Conservation (phyloP, 92 coral and sea anemone genomes). For the Epizoanthus fatuus region DNA sequence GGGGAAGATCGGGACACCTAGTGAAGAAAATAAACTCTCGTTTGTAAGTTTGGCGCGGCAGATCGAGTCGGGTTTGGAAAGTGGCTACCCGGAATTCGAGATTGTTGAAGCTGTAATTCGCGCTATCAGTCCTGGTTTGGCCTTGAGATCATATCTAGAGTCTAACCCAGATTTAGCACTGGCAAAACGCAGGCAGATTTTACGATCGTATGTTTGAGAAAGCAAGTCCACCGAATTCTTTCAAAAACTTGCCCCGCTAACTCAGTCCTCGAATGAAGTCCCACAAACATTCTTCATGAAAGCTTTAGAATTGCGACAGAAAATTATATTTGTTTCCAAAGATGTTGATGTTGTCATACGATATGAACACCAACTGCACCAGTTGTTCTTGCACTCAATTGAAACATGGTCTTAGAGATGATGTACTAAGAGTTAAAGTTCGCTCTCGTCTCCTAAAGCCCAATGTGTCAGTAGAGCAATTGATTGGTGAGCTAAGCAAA, state of each 20-base stretch:
- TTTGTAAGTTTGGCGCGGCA: conserved; percentile 57
- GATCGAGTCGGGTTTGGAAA: conserved; percentile 51
- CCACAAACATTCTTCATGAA: conserved; percentile 35
- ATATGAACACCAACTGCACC: conserved; percentile 6
- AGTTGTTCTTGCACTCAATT: conserved; percentile 21
- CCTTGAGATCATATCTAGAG: conserved; percentile 60
- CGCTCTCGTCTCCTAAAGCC: conserved; percentile 2
- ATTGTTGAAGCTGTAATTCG: conserved; percentile 55
- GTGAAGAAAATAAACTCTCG: conserved; percentile 52
- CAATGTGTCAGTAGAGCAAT: conserved; percentile 1
- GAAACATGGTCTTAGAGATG: conserved; percentile 25
- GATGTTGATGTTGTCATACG: no score
- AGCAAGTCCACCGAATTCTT: conserved; percentile 57
- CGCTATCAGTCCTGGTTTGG: conserved; percentile 59
- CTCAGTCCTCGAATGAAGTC: conserved; percentile 39
- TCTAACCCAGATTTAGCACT: conserved; percentile 23
- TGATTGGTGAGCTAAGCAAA: conserved; percentile 4
- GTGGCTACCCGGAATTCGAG: conserved; percentile 51
- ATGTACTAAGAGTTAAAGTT: conserved; percentile 1
- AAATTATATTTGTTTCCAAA: background rate
- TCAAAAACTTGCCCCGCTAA: conserved; percentile 40
- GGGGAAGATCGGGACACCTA: conserved; percentile 28
- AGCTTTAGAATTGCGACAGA: conserved; percentile 30
- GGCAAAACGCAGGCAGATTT: conserved; percentile 40
- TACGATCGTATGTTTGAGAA: conserved; percentile 54